Percentiles rank a stretch among this genome's conserved stretches.
Evolutionary conservation across 2,888 invertebrate genomes (phyloP).

Genomic region (Meloe dianella): DNA sequence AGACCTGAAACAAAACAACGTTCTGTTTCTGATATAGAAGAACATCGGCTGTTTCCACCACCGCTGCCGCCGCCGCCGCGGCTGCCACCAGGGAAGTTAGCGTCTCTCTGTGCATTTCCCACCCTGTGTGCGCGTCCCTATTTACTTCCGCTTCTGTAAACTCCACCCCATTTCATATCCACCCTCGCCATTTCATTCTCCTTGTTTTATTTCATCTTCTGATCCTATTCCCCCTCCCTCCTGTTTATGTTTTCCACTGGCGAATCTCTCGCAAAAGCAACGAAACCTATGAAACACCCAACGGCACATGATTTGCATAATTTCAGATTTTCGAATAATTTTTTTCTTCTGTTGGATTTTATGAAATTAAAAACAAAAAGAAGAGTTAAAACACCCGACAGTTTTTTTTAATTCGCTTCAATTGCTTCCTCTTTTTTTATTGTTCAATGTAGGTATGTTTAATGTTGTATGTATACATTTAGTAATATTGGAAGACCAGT

Average conservation of each 20-base stretch:
- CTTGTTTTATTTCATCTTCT: conserved; percentile 61
- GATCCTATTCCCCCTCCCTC: conserved; percentile 50
- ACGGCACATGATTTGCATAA: conserved; percentile 52
- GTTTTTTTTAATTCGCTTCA: conserved; percentile 20
- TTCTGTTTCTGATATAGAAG: conserved; percentile 40
- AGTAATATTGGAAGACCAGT: conserved; percentile 12
- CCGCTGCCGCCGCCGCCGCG: conserved; percentile 36
- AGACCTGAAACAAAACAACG: conserved; percentile 28
- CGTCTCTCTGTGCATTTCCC: conserved; percentile 54
- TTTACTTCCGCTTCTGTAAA: conserved; percentile 68
- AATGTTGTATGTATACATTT: neutral
- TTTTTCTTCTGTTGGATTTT: conserved; percentile 36
- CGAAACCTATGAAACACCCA: conserved; percentile 34
- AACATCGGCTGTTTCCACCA: conserved; percentile 18
- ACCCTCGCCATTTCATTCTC: conserved; percentile 62
- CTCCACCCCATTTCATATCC: conserved; percentile 59
- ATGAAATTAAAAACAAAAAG: conserved; percentile 27
- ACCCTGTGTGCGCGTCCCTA: conserved; percentile 58
- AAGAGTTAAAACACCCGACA: neutral
- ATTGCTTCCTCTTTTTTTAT: neutral
- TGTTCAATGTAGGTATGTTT: neutral
- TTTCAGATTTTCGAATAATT: conserved; percentile 55
- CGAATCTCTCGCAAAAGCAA: conserved; percentile 53
- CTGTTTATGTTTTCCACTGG: conserved; percentile 53
- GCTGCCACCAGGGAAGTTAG: conserved; percentile 50